These are phyloP conservation scores for Cataglyphis cursor DNA, from an alignment of 2,888 invertebrate genomes.

Conservation along the genomic window DNA sequence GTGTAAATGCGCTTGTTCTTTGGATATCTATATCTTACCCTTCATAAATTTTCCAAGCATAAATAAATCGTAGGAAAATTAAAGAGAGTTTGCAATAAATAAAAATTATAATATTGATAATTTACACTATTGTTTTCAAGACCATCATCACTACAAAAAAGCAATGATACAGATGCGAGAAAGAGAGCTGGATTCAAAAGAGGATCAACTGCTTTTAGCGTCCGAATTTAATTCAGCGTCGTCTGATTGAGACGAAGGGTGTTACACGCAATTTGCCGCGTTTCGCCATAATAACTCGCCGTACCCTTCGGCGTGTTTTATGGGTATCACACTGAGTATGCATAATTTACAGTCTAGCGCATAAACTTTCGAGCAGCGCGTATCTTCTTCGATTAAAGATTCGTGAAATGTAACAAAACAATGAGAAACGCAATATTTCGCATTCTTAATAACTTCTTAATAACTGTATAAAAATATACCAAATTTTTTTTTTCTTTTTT, in stretches of 20 bases:
- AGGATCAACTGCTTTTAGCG: constrained; percentile 29
- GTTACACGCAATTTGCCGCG: constrained; percentile 85
- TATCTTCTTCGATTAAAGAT: constrained; percentile 41
- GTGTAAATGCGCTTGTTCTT: neutral
- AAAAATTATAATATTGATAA: neutral
- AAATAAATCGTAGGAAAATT: neutral
- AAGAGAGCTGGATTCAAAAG: neutral
- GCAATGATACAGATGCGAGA: neutral
- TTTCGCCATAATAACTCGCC: constrained; percentile 80
- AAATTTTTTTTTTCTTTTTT: neutral
- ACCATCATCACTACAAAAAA: neutral
- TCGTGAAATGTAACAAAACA: neutral
- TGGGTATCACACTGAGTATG: constrained; percentile 76
- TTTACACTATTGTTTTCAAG: neutral
- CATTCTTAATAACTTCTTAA: neutral
- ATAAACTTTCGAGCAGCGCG: constrained; percentile 60
- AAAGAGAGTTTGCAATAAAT: neutral
- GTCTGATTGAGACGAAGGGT: constrained; percentile 70
- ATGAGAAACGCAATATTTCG: neutral
- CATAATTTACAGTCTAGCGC: constrained; percentile 81
- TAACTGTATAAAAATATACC: too few relatives aligned
- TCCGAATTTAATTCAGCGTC: constrained; percentile 55
- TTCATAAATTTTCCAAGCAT: neutral
- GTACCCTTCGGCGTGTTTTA: constrained; percentile 79
- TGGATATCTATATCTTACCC: neutral